Conservation (phyloP, 2,113 vertebrate genomes). For the Pelmatolapia mariae region DNA sequence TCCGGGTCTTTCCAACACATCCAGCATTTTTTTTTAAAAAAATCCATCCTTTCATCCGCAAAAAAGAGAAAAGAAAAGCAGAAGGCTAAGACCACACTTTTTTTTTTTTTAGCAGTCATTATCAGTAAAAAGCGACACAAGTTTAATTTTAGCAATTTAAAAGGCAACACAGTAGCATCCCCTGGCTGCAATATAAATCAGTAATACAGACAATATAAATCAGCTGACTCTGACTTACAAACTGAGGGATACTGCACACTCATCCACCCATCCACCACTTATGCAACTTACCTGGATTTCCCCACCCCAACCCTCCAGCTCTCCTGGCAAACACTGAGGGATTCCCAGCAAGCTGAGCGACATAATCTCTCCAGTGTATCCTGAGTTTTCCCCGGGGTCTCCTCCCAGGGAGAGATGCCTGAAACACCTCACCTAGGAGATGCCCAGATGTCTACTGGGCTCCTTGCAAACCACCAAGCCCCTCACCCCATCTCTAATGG, state of each 20-base stretch:
- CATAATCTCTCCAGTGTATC: background rate
- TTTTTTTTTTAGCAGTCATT: background rate
- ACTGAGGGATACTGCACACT: background rate
- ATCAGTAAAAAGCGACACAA: background rate
- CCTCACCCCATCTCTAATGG: background rate
- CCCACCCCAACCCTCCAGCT: background rate
- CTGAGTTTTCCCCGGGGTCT: background rate
- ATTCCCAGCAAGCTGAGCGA: background rate
- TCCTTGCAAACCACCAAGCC: background rate
- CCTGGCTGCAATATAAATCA: background rate
- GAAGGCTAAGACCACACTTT: background rate
- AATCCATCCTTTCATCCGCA: background rate
- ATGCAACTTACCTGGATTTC: background rate
- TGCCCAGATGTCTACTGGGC: background rate
- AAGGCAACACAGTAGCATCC: background rate
- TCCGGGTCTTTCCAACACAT: background rate
- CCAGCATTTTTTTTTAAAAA: accelerated
- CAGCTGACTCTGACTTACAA: background rate
- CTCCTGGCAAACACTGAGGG: background rate
- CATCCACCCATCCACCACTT: background rate
- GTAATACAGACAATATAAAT: background rate
- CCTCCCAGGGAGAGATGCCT: background rate
- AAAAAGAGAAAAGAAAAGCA: background rate
- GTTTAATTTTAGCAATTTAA: background rate
- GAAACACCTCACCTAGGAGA: background rate